Conservation (phyloP, 1,140 invertebrate genomes). For the Tribolium madens region DNA sequence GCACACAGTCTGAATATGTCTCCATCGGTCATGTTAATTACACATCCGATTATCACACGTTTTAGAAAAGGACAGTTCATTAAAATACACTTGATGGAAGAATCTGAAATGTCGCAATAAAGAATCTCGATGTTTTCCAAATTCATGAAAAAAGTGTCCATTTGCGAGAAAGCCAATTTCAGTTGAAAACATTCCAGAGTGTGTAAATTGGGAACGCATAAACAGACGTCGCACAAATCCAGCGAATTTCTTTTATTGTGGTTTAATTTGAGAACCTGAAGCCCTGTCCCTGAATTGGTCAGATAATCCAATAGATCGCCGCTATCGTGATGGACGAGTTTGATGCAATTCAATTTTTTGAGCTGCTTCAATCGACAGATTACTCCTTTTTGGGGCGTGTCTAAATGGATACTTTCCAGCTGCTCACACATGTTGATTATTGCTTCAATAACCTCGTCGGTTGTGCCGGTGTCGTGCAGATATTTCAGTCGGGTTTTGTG, state of each 20-base stretch:
- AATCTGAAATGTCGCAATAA: slow-evolving; percentile 70
- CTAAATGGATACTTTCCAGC: slow-evolving; percentile 73
- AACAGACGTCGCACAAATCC: slow-evolving; percentile 70
- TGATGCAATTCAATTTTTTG: slow-evolving; percentile 69
- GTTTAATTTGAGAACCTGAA: slow-evolving; percentile 72
- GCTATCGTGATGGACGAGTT: slow-evolving; percentile 72
- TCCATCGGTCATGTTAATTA: slow-evolving; percentile 72
- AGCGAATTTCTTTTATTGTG: slow-evolving; percentile 70
- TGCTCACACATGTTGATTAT: slow-evolving; percentile 71
- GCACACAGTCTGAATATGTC: slow-evolving; percentile 72
- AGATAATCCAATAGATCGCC: slow-evolving; percentile 72
- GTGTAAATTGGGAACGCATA: slow-evolving; percentile 65
- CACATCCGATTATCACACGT: slow-evolving; percentile 73
- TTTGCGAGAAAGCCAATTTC: slow-evolving; percentile 70
- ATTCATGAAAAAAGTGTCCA: slow-evolving; percentile 71
- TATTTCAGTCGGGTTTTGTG: slow-evolving; percentile 73
- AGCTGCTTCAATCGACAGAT: slow-evolving; percentile 69
- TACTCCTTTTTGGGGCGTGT: slow-evolving; percentile 70
- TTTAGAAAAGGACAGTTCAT: slow-evolving; percentile 71
- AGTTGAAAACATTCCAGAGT: slow-evolving; percentile 74
- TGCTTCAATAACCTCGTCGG: slow-evolving; percentile 69
- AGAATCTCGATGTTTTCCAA: slow-evolving; percentile 74
- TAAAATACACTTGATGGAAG: slow-evolving; percentile 71
- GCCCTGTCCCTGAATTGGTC: slow-evolving; percentile 69
- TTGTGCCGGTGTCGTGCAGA: slow-evolving; percentile 73